phyloP scores from a whole-genome alignment of 2,888 invertebrate genomes.

The Xylota sylvarum region DNA sequence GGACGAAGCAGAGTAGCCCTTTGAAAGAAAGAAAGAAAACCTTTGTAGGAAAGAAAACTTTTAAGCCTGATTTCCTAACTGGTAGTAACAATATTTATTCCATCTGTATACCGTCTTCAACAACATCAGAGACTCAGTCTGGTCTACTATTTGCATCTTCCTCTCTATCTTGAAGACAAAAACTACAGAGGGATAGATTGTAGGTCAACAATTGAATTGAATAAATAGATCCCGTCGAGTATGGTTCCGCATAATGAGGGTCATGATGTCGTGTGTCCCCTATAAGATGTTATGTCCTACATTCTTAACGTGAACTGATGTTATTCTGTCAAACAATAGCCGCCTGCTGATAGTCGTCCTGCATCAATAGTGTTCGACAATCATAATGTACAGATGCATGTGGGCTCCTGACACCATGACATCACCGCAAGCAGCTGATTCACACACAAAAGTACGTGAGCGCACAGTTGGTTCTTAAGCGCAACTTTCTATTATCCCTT shows the following conservation, averaged over 20 bases:
- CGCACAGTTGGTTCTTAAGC: neutral
- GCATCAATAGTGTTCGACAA: neutral
- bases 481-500: neutral
- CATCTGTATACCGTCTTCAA: too few species aligned
- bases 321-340: neutral
- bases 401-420: constrained; percentile 15
- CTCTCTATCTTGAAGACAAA: too few species aligned
- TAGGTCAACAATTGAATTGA: too few species aligned
- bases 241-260: neutral
- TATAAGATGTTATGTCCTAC: neutral
- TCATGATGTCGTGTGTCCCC: neutral
- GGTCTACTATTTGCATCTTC: too few species aligned
- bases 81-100: too few species aligned
- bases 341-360: neutral
- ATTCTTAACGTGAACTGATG: neutral
- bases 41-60: too few species aligned
- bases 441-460: neutral
- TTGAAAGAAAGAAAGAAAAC: too few species aligned
- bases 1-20: too few species aligned
- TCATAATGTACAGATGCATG: constrained; percentile 2
- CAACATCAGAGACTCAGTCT: too few species aligned
- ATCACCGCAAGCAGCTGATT: constrained; percentile 34
- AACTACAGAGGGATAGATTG: too few species aligned
- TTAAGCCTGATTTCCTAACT: too few species aligned
- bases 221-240: too few species aligned